Evolutionary conservation across 2,113 vertebrate genomes (phyloP).

Genomic region (Clupea harengus): DNA sequence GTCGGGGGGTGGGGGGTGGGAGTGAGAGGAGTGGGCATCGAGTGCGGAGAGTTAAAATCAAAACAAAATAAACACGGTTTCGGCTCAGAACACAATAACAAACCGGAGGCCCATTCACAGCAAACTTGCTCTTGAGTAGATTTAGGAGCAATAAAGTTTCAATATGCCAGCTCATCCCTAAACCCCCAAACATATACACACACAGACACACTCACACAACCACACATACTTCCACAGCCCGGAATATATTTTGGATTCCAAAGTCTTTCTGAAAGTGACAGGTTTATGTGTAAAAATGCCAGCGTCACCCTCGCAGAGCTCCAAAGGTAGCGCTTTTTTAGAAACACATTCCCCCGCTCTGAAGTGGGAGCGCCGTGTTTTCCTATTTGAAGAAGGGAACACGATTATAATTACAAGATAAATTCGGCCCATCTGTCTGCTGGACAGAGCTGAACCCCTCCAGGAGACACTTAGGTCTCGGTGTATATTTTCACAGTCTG

Average conservation of each 20-base stretch:
- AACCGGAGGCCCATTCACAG: not conserved
- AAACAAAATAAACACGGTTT: not conserved
- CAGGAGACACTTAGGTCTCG: slow-evolving; percentile 72
- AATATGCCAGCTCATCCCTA: not conserved
- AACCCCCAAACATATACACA: slow-evolving; percentile 10
- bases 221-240: not conserved
- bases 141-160: slow-evolving; percentile 11
- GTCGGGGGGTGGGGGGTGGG: not conserved
- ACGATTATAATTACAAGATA: slow-evolving; percentile 63
- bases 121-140: slow-evolving; percentile 15
- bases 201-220: not conserved
- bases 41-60: slow-evolving; percentile 7
- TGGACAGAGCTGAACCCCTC: slow-evolving; percentile 54
- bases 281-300: not conserved
- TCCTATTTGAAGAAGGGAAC: slow-evolving; percentile 52
- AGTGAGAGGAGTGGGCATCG: not conserved
- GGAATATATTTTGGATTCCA: not conserved
- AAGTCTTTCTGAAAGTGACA: not conserved
- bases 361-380: slow-evolving; percentile 51
- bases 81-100: not conserved
- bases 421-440: slow-evolving; percentile 68
- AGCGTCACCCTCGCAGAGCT: not conserved
- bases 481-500: slow-evolving; percentile 83
- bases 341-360: not conserved
- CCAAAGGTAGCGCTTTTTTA: not conserved